These are phyloP conservation scores for Drosophila paramelanica DNA, from an alignment of 2,888 invertebrate species.

Conservation along the genomic window DNA sequence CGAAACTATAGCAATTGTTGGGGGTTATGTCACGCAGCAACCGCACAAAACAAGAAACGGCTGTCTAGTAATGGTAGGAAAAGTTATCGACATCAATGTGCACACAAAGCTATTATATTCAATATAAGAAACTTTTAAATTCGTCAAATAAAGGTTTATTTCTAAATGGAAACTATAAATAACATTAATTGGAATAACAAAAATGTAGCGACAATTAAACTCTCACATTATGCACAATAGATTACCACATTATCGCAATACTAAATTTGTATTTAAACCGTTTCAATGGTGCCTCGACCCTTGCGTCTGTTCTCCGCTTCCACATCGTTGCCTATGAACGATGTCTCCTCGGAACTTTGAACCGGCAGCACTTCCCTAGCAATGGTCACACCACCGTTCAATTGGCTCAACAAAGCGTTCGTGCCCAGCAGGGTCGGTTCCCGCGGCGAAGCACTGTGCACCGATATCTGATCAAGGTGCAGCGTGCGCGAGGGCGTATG, in stretches of 20 bases:
- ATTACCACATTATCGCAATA: constrained; percentile 36
- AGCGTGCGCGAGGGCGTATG: constrained; percentile 84
- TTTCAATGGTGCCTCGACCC: constrained; percentile 86
- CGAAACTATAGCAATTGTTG: constrained; percentile 17
- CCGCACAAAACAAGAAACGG: constrained; percentile 39
- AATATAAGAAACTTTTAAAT: constrained; percentile 15
- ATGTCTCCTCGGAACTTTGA: constrained; percentile 90
- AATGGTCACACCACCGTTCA: constrained; percentile 69
- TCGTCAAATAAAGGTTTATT: constrained; percentile 61
- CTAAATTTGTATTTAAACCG: constrained; percentile 83
- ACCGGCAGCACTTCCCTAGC: constrained; percentile 72
- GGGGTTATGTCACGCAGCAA: constrained; percentile 61
- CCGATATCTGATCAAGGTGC: constrained; percentile 74
- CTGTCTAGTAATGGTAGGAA: constrained; percentile 32
- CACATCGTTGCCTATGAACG: constrained; percentile 88
- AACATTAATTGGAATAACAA: constrained; percentile 60
- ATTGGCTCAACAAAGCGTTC: constrained; percentile 60
- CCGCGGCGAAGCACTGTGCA: constrained; percentile 68
- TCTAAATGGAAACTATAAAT: constrained; percentile 41
- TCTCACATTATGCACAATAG: constrained; percentile 33
- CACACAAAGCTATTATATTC: background rate
- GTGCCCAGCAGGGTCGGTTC: constrained; percentile 51
- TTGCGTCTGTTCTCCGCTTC: constrained; percentile 74
- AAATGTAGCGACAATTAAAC: constrained; percentile 49
- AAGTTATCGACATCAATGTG: constrained; percentile 25